Percentiles rank a stretch among this genome's conserved stretches.
Conservation (phyloP, 2,113 vertebrate species). For the Balaeniceps rex region DNA sequence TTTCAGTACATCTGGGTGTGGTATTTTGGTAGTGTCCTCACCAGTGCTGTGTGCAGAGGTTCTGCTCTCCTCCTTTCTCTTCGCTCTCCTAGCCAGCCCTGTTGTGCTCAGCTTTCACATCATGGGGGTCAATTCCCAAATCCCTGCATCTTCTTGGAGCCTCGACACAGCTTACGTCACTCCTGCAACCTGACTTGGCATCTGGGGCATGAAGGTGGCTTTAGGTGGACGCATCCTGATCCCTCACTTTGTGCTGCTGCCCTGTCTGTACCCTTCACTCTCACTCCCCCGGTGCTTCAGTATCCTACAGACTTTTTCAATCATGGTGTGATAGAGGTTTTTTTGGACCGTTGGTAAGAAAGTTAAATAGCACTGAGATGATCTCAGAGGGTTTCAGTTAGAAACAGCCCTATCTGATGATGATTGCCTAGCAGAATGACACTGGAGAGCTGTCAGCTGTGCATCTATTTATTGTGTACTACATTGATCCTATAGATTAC, state of each 20-base stretch:
- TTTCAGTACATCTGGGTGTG: not conserved
- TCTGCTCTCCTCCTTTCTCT: not conserved
- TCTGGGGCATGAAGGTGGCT: not conserved
- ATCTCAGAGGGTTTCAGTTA: not conserved
- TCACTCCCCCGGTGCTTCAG: accelerated
- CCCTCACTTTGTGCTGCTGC: not conserved
- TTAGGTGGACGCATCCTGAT: not conserved
- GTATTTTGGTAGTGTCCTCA: not conserved
- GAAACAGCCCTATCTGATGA: not conserved
- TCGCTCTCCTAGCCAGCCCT: not conserved
- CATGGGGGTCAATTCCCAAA: not conserved
- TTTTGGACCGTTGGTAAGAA: not conserved
- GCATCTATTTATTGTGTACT: not conserved
- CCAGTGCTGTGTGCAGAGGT: not conserved
- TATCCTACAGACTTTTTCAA: not conserved
- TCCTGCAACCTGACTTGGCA: not conserved
- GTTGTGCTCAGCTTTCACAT: not conserved
- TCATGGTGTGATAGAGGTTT: not conserved
- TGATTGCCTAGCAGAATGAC: not conserved
- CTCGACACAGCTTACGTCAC: accelerated
- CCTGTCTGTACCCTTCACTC: accelerated
- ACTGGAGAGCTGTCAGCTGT: not conserved
- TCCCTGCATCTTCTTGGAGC: not conserved
- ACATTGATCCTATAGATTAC: not conserved
- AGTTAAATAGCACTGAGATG: not conserved